Evolutionary conservation across 1,140 invertebrate species (phyloP).

Genomic region (Brachionus rotundiformis): DNA sequence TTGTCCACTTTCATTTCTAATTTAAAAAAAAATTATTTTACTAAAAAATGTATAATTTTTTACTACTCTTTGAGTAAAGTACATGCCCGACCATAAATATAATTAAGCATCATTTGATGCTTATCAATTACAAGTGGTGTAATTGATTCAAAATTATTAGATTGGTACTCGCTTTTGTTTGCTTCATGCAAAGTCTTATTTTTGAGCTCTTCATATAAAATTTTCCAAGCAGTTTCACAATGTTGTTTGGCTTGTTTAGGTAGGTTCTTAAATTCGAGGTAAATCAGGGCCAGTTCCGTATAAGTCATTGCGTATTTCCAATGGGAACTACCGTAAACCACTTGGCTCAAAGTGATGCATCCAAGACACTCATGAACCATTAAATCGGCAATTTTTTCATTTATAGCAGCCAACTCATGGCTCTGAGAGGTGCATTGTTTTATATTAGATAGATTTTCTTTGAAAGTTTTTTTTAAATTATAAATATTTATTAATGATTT

Average conservation of each 20-base stretch:
- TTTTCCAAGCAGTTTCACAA: constrained; percentile 4
- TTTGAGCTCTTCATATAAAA: not conserved
- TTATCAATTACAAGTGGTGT: not conserved
- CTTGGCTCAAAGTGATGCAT: not conserved
- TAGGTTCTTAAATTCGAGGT: not conserved
- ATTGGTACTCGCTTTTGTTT: not conserved
- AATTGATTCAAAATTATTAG: not conserved
- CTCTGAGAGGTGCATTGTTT: not conserved
- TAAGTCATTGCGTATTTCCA: constrained; percentile 12
- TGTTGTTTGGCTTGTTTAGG: constrained; percentile 18
- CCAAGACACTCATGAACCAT: not conserved
- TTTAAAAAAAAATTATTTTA: not conserved
- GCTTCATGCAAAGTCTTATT: not conserved
- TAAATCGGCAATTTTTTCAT: constrained; percentile 8
- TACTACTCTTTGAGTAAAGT: constrained; percentile 25
- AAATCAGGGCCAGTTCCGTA: constrained; percentile 13
- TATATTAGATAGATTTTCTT: not conserved
- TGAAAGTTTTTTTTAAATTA: constrained; percentile 24
- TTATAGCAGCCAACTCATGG: not conserved
- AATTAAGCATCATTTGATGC: constrained; percentile 39
- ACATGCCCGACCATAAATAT: not conserved
- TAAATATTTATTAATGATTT: constrained; percentile 19
- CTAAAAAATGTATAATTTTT: not conserved
- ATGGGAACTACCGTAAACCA: constrained; percentile 17
- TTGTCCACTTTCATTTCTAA: not conserved